Percentiles rank a stretch among this genome's conserved stretches.
phyloP scores from a whole-genome alignment of 1,140 invertebrate species.

The Drosophila takahashii region DNA sequence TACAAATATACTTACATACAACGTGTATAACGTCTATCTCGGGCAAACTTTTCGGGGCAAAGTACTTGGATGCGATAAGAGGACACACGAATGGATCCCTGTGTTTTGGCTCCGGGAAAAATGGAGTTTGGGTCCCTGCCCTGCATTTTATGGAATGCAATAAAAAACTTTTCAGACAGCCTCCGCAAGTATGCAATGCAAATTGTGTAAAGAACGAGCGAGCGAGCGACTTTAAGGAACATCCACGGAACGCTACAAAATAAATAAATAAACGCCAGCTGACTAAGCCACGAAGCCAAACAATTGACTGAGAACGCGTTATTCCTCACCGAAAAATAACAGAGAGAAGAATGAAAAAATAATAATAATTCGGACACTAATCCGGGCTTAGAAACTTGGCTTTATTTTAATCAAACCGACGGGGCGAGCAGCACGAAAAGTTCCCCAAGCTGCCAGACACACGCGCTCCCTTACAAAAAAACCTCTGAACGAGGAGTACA shows the following conservation, averaged over 20 bases:
- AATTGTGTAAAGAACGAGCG: conserved; percentile 59
- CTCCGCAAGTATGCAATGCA: conserved; percentile 61
- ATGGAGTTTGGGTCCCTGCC: neutral
- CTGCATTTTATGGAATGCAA: conserved; percentile 74
- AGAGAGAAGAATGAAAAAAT: conserved; percentile 40
- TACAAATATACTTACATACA: conserved; percentile 13
- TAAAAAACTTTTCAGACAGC: conserved; percentile 80
- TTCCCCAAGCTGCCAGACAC: conserved; percentile 23
- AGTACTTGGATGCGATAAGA: conserved; percentile 50
- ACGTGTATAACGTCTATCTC: conserved; percentile 15
- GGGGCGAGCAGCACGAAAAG: conserved; percentile 38
- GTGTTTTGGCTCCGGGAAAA: neutral
- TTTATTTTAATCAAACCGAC: conserved; percentile 82
- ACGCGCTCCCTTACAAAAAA: conserved; percentile 11
- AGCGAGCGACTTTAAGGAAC: conserved; percentile 38
- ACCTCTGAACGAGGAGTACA: conserved; percentile 10
- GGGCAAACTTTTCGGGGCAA: conserved; percentile 37
- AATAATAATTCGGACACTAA: conserved; percentile 71
- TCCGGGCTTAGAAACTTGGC: conserved; percentile 80
- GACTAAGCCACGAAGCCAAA: conserved; percentile 52
- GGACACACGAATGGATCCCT: conserved; percentile 13
- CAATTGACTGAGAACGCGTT: conserved; percentile 54
- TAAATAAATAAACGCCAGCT: conserved; percentile 55
- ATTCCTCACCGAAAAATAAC: conserved; percentile 40
- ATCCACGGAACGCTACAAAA: conserved; percentile 13